A percentile compares a stretch with the other conserved stretches of the same genome.
Evolutionary conservation across 2,888 invertebrate genomes (phyloP).

Genomic region (Cheilosia pagana): DNA sequence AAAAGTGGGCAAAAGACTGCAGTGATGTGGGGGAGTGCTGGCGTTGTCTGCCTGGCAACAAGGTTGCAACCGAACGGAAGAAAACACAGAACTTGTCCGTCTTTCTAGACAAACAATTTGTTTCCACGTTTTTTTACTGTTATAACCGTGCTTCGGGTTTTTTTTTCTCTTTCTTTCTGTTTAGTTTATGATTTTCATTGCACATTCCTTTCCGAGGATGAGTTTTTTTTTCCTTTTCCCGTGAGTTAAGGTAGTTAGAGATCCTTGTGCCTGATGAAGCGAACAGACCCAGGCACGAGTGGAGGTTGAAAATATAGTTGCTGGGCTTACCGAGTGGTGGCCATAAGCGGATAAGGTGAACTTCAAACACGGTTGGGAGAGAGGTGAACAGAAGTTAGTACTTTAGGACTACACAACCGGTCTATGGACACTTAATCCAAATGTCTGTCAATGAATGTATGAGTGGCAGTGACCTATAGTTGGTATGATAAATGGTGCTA

Average conservation of each 20-base stretch:
- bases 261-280: slow-evolving; percentile 68
- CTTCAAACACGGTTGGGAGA: slow-evolving; percentile 26
- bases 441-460: slow-evolving; percentile 52
- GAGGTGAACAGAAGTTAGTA: not conserved
- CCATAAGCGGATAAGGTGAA: slow-evolving; percentile 65
- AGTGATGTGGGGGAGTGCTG: slow-evolving; percentile 5
- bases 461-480: slow-evolving; percentile 32
- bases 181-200: slow-evolving; percentile 68
- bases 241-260: slow-evolving; percentile 52
- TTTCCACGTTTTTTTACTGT: slow-evolving; percentile 57
- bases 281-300: slow-evolving; percentile 34
- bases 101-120: slow-evolving; percentile 74
- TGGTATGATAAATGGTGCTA: slow-evolving; percentile 1
- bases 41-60: slow-evolving; percentile 56
- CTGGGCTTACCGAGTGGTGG: slow-evolving; percentile 50
- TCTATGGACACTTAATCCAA: slow-evolving; percentile 41
- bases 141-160: slow-evolving; percentile 8
- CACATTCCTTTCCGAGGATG: slow-evolving; percentile 39
- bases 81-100: slow-evolving; percentile 70
- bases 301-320: slow-evolving; percentile 17
- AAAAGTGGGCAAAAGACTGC: slow-evolving; percentile 25
- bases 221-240: slow-evolving; percentile 19
- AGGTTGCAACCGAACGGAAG: slow-evolving; percentile 63
- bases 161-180: not conserved
- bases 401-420: slow-evolving; percentile 10